phyloP scores from a whole-genome alignment of 2,888 invertebrate species.

The Prenolepis imparis region DNA sequence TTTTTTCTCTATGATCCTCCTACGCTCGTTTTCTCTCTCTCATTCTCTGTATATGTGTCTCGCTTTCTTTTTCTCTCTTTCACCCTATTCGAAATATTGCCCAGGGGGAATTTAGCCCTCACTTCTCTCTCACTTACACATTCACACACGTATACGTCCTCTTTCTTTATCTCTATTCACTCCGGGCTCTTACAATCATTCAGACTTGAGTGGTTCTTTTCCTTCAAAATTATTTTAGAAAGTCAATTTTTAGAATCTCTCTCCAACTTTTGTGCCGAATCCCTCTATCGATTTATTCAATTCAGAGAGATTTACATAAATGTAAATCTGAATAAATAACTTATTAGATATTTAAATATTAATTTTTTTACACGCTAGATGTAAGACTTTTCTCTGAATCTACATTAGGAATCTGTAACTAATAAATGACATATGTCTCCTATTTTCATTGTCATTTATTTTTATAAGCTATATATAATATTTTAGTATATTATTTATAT shows the following conservation, averaged over 20 bases:
- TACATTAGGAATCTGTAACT: background rate
- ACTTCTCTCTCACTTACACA: constrained; percentile 9
- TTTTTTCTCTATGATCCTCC: constrained; percentile 19
- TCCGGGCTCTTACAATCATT: constrained; percentile 24
- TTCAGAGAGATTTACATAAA: background rate
- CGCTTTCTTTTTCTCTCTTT: background rate
- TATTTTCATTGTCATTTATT: background rate
- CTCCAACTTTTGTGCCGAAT: background rate
- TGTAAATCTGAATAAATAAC: background rate
- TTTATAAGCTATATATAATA: background rate
- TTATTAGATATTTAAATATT: background rate
- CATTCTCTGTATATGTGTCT: background rate
- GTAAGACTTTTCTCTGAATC: background rate
- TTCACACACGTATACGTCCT: background rate
- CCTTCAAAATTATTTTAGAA: constrained; percentile 13
- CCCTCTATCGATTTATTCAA: constrained; percentile 10
- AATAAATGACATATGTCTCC: background rate
- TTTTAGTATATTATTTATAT: background rate
- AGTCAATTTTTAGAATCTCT: constrained; percentile 4
- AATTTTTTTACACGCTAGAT: background rate
- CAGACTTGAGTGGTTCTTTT: constrained; percentile 14
- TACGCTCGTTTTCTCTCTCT: constrained; percentile 17
- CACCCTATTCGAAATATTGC: constrained; percentile 4
- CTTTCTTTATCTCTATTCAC: constrained; percentile 30
- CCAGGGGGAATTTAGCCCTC: constrained; percentile 16